Evolutionary conservation across 2,797 vertebrate genomes (phyloP).

Genomic region (Thripadectes ignobilis): DNA sequence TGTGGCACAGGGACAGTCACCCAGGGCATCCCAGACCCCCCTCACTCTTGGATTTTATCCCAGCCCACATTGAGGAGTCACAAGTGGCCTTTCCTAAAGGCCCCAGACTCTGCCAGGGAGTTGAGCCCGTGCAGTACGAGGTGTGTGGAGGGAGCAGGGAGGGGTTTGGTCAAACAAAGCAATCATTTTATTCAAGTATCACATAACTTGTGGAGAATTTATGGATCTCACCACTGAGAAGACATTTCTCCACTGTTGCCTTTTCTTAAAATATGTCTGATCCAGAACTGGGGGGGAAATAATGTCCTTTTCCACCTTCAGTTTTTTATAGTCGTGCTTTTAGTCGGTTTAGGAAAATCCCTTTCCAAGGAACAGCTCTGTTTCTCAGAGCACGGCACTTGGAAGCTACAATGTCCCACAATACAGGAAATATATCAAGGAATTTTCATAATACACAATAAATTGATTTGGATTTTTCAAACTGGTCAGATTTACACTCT

Average conservation of each 20-base stretch:
- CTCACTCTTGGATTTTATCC: accelerated
- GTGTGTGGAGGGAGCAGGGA: not conserved
- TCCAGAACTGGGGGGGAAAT: not conserved
- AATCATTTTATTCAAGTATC: not conserved
- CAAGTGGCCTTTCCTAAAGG: not conserved
- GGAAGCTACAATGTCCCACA: not conserved
- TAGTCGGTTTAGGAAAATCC: not conserved
- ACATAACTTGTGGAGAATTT: not conserved
- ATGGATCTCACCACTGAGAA: not conserved
- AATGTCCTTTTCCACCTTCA: not conserved
- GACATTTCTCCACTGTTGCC: not conserved
- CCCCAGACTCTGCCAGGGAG: no score
- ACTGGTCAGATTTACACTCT: not conserved
- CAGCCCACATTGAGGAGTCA: accelerated
- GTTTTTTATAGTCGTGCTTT: not conserved
- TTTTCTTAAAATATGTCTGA: not conserved
- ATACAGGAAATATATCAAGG: not conserved
- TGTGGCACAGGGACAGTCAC: not conserved
- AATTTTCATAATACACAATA: not conserved
- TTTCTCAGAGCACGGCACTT: not conserved
- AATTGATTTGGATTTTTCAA: not conserved
- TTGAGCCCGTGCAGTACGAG: accelerated
- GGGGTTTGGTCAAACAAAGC: not conserved
- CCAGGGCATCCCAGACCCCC: accelerated
- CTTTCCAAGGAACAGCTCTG: not conserved